Conservation (phyloP, 2,113 vertebrate genomes). For the Barnardius zonarius region DNA sequence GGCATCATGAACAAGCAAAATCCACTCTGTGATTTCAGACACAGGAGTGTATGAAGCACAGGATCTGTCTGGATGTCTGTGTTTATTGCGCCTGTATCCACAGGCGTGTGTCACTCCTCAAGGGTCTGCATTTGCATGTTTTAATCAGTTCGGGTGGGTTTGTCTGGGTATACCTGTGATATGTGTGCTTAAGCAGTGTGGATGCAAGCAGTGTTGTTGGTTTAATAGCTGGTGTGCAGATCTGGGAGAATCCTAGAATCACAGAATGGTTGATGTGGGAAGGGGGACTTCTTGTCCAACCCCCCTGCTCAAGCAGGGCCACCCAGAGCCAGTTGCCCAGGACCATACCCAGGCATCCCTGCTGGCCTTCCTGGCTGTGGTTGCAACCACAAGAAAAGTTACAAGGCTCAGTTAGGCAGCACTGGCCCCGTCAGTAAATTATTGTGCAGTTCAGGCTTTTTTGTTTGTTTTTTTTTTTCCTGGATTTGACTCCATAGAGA, state of each 20-base stretch:
- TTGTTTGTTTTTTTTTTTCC: background rate
- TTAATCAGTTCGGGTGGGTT: rapidly evolving
- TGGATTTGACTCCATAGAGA: conserved; percentile 73
- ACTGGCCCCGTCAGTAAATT: conserved; percentile 80
- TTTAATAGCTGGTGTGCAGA: background rate
- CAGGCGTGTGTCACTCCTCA: background rate
- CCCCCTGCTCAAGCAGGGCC: background rate
- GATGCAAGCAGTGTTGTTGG: background rate
- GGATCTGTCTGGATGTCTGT: background rate
- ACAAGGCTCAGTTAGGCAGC: conserved; percentile 11
- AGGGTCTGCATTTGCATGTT: background rate
- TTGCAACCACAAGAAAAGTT: background rate
- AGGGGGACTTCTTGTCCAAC: background rate
- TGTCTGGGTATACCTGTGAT: background rate
- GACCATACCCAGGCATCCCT: background rate
- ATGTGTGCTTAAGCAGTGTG: background rate
- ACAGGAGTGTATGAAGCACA: background rate
- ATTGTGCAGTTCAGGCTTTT: conserved; percentile 76
- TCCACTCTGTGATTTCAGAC: background rate
- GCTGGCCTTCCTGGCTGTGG: background rate
- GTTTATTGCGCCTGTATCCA: background rate
- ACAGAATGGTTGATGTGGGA: background rate
- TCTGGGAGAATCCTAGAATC: background rate
- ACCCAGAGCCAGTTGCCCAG: background rate
- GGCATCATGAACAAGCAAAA: background rate